A percentile compares a stretch with the other conserved stretches of the same genome.
Evolutionary conservation across 2,797 vertebrate species (phyloP).

Genomic region (Eospalax fontanierii): DNA sequence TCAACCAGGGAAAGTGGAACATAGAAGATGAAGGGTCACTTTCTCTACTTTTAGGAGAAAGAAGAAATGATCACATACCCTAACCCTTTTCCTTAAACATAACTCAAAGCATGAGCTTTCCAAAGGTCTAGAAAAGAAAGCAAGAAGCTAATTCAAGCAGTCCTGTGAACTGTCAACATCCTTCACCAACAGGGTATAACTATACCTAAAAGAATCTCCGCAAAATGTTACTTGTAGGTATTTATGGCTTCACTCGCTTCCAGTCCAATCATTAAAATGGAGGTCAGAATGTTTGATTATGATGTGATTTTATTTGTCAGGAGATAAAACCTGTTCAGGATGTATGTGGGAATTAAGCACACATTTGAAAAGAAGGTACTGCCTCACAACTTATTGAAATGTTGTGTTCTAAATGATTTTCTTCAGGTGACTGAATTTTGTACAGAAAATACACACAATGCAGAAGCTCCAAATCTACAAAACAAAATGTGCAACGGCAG

Average conservation of each 20-base stretch:
- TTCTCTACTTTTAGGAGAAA: background rate
- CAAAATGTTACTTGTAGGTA: too few species aligned
- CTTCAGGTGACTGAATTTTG: constrained; percentile 89
- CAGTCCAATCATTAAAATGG: background rate
- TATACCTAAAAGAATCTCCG: constrained; percentile 2
- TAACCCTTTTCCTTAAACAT: constrained; percentile 47
- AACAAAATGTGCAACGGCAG: constrained; percentile 88
- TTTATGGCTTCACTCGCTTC: background rate
- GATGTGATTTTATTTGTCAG: constrained; percentile 10
- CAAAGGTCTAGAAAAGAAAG: background rate
- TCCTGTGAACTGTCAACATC: background rate
- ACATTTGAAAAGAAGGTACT: too few species aligned
- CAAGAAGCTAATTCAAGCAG: background rate
- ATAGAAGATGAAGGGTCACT: constrained; percentile 18
- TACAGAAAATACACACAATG: constrained; percentile 86
- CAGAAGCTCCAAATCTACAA: constrained; percentile 89
- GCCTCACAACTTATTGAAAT: background rate
- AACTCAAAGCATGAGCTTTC: background rate
- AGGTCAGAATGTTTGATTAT: background rate
- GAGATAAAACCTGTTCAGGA: constrained; percentile 49
- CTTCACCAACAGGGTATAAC: background rate
- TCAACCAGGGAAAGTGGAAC: background rate
- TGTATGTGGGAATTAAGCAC: too few species aligned
- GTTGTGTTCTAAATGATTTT: constrained; percentile 46
- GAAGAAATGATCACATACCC: background rate